Base-by-base conservation (phyloP, 1,140 invertebrate species). In the Coptotermes formosanus region DNA sequence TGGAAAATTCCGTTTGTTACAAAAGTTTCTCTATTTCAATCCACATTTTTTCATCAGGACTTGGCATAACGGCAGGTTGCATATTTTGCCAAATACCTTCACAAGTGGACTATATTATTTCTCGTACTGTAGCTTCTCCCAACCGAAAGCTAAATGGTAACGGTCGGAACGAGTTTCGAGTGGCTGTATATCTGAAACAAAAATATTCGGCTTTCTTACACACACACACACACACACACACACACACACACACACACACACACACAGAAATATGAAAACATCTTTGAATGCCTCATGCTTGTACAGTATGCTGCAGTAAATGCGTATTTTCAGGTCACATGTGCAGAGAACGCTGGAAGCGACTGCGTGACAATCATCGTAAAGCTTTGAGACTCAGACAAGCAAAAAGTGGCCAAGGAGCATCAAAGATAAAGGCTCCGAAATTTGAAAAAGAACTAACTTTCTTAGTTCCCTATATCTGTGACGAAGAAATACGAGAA, bases 1-100 rank as follows among this genome's bases (percentile, higher is more conserved):
- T 16, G 90, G 90, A 88, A 90, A 90, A 85, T 92, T 89, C 90
- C 55, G 85, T 88, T 32, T 89, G 82, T 69, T 88, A 81, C 86
- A 91, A 92, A 55, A 89, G 83, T 44, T 85, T 69, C 55, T 86
- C 88, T 84, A 87, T 86, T 38, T 87, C 83, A 48, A 82, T 87
- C 87, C 83, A 84, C n/a, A 44, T 84, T 7, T 12, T 30, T 45
- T 45, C 43, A 19, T 84, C 55, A 52, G 85, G 85, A 38, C 9
- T 9, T 55, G 85, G 85, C 43, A 85, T 85, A 55, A 9, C 6
- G 59, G 30, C 4, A 23, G 25, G 52, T 64, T 85, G 52, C 25
- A 85, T 19, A 3, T 14, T 69, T n/a, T 69, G 19, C 85, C 85
- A 85, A 7, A 85, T 85, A 69, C 55, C 64, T 19, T 55, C 19